Conservation (phyloP, 1,140 invertebrate species). For the Hyles vespertilio region DNA sequence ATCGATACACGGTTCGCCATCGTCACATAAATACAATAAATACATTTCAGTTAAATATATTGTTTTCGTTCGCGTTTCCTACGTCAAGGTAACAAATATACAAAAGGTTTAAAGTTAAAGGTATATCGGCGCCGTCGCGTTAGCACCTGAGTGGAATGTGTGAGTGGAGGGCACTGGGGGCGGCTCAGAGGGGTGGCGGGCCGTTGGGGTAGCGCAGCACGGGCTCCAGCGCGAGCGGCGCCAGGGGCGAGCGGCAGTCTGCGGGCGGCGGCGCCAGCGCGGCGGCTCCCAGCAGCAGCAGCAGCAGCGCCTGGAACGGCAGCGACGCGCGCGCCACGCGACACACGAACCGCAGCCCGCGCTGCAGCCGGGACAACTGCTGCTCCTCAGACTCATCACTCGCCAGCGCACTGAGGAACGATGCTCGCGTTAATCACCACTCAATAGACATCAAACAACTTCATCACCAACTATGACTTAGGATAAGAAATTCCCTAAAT, state of each 20-base stretch:
- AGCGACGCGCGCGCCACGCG: slow-evolving; percentile 92
- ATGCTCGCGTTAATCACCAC: too few relatives aligned
- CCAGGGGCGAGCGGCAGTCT: slow-evolving; percentile 80
- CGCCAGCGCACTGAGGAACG: slow-evolving; percentile 12
- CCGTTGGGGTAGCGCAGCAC: slow-evolving; percentile 92
- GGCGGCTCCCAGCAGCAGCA: slow-evolving; percentile 91
- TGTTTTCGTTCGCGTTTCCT: too few relatives aligned
- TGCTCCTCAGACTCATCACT: slow-evolving; percentile 46
- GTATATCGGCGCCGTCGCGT: slow-evolving; percentile 29
- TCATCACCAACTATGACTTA: too few relatives aligned
- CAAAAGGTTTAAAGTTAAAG: slow-evolving; percentile 46
- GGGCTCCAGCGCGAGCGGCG: slow-evolving; percentile 88
- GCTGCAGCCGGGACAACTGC: slow-evolving; percentile 77
- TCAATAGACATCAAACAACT: too few relatives aligned
- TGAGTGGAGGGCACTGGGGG: not conserved
- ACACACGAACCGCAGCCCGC: slow-evolving; percentile 88
- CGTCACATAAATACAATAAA: slow-evolving; percentile 11
- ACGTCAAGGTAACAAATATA: slow-evolving; percentile 56
- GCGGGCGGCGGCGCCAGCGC: slow-evolving; percentile 89
- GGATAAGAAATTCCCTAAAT: too few relatives aligned
- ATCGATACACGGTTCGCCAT: slow-evolving; percentile 47
- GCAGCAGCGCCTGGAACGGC: slow-evolving; percentile 92
- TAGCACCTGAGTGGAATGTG: slow-evolving; percentile 5
- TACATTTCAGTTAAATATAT: too few relatives aligned
- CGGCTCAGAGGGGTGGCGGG: slow-evolving; percentile 80